Conservation (phyloP, 2,888 invertebrate genomes). For the Xylophagus ater region DNA sequence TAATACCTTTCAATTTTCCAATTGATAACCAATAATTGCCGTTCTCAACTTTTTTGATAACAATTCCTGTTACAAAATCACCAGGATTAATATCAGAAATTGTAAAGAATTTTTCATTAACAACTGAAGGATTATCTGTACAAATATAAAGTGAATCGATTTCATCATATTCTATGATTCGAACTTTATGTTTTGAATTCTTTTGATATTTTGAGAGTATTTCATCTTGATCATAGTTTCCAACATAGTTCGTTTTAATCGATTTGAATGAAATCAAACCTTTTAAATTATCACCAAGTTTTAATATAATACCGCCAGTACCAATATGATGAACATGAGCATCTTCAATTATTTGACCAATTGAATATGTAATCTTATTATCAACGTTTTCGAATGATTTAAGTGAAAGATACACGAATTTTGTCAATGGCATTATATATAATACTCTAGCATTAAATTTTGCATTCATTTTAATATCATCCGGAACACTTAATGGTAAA, state of each 20-base stretch:
- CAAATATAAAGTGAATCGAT: constrained; percentile 57
- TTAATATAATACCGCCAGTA: constrained; percentile 36
- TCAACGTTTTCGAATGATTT: constrained; percentile 3
- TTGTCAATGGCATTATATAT: constrained; percentile 56
- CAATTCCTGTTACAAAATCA: constrained; percentile 43
- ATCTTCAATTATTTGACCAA: constrained; percentile 48
- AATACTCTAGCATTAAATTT: constrained; percentile 50
- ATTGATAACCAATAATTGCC: constrained; percentile 43
- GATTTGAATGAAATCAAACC: constrained; percentile 32
- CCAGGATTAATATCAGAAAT: constrained; percentile 44
- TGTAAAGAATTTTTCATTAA: constrained; percentile 48
- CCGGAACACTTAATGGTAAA: constrained; percentile 31
- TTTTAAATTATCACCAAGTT: constrained; percentile 28
- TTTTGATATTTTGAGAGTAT: constrained; percentile 32
- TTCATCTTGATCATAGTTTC: constrained; percentile 37
- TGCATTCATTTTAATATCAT: constrained; percentile 36
- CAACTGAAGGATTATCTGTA: constrained; percentile 46
- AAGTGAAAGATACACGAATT: constrained; percentile 52
- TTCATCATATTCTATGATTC: constrained; percentile 54
- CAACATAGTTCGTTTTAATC: constrained; percentile 29
- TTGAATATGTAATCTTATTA: constrained; percentile 23
- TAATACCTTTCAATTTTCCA: constrained; percentile 43
- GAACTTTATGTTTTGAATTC: constrained; percentile 41
- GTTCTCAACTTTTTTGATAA: constrained; percentile 40
- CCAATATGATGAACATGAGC: constrained; percentile 44